phyloP scores from a whole-genome alignment of 1,140 invertebrate genomes.

The Atopsyche davidsoni region DNA sequence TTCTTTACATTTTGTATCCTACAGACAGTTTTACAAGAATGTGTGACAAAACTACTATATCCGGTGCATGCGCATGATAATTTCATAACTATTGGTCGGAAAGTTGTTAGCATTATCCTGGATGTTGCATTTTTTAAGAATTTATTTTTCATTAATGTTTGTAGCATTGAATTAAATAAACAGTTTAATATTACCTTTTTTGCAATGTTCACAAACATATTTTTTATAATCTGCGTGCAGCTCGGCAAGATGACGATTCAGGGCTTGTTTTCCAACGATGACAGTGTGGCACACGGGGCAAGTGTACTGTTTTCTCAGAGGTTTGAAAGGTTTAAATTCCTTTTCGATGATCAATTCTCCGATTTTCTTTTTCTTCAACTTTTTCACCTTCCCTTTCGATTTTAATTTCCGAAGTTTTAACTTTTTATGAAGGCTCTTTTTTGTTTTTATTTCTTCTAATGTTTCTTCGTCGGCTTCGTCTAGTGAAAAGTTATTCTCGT shows the following conservation, averaged over 20 bases:
- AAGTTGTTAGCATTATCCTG: not conserved
- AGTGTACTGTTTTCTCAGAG: constrained; percentile 19
- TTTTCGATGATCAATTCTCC: not conserved
- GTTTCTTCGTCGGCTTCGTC: not conserved
- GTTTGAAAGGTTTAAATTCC: constrained; percentile 1
- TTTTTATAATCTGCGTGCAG: constrained; percentile 23
- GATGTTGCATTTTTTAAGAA: not conserved
- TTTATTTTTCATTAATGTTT: not conserved
- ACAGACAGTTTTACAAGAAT: not conserved
- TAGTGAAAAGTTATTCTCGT: not conserved
- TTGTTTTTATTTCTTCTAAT: constrained; percentile 6
- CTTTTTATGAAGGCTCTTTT: constrained; percentile 1
- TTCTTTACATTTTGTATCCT: not conserved
- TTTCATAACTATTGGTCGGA: not conserved
- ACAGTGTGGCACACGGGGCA: constrained; percentile 14
- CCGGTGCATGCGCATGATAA: not conserved
- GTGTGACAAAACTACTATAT: not conserved
- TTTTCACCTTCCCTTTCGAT: constrained; percentile 9
- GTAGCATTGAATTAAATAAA: not conserved
- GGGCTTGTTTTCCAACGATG: constrained; percentile 12
- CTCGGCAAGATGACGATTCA: constrained; percentile 16
- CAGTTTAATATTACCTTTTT: constrained; percentile 17
- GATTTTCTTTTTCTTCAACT: not conserved
- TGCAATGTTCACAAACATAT: constrained; percentile 21
- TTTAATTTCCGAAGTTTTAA: constrained; percentile 3